Percentiles rank a stretch among this genome's conserved stretches.
Evolutionary conservation across 2,113 vertebrate species (phyloP).

Genomic region (Cyprinodon tularosa): DNA sequence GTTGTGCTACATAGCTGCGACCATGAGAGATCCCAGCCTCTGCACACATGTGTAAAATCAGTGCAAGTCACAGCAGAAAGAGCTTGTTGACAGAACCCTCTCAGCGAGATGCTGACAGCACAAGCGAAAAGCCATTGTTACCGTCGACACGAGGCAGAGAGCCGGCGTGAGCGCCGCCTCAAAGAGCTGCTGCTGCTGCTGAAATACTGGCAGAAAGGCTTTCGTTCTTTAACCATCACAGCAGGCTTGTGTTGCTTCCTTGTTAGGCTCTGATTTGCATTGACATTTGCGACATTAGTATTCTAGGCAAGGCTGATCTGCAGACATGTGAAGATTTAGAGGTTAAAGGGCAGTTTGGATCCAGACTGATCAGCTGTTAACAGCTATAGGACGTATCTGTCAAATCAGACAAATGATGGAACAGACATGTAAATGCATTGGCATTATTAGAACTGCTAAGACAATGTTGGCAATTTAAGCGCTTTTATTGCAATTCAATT

Average conservation of each 20-base stretch:
- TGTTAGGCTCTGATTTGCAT: constrained; percentile 73
- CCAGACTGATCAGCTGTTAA: constrained; percentile 62
- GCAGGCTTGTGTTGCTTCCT: constrained; percentile 57
- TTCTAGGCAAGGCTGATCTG: constrained; percentile 64
- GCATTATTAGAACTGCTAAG: not conserved
- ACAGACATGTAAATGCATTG: constrained; percentile 5
- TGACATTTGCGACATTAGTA: constrained; percentile 71
- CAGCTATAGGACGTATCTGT: constrained; percentile 38
- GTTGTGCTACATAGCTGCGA: constrained; percentile 10
- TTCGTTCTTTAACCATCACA: constrained; percentile 66
- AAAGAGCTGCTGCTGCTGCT: constrained; percentile 22
- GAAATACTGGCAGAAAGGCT: constrained; percentile 42
- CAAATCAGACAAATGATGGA: constrained; percentile 19
- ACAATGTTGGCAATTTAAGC: not conserved
- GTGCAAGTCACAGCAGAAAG: constrained; percentile 34
- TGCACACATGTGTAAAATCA: constrained; percentile 45
- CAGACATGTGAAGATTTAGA: constrained; percentile 63
- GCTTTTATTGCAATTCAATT: too few species aligned
- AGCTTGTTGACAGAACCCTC: constrained; percentile 63
- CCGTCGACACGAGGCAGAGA: constrained; percentile 46
- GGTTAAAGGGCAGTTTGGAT: constrained; percentile 71
- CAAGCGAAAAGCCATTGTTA: constrained; percentile 63
- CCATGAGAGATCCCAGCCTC: constrained; percentile 26
- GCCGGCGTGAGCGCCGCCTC: constrained; percentile 16
- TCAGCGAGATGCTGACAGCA: constrained; percentile 61